phyloP scores from a whole-genome alignment of 2,888 invertebrate genomes.

The Tenodera sinensis region DNA sequence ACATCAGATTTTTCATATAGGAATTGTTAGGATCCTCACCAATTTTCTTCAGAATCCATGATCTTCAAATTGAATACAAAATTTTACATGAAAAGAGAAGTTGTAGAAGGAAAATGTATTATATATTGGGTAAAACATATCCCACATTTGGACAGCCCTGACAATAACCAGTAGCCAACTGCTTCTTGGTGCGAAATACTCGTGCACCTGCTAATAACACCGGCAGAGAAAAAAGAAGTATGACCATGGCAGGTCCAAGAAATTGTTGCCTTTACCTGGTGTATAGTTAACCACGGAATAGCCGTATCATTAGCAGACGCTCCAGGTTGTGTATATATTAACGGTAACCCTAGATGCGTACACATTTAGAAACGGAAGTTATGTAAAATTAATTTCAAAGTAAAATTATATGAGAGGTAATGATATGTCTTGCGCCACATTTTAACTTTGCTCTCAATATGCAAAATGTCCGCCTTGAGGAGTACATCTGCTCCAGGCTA shows the following conservation, averaged over 20 bases:
- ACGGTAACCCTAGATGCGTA: not conserved
- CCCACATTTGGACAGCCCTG: not conserved
- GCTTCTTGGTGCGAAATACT: not conserved
- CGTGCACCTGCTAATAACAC: not conserved
- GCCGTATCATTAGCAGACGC: not conserved
- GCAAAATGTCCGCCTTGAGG: not conserved
- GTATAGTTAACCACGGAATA: not conserved
- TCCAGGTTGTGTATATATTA: not conserved
- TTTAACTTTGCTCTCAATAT: not conserved
- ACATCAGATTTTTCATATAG: no score
- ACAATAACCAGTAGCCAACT: not conserved
- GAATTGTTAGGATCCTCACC: no score
- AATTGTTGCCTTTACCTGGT: not conserved
- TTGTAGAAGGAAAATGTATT: no score
- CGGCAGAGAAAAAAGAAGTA: not conserved
- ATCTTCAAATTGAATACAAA: no score
- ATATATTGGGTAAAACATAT: no score
- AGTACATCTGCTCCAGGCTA: not conserved
- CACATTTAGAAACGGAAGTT: not conserved
- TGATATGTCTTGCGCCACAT: not conserved
- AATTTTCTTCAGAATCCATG: no score
- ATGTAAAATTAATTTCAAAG: not conserved
- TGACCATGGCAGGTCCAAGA: not conserved
- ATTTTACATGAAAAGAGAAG: no score
- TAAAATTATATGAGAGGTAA: not conserved